Conservation (phyloP, 2,113 vertebrate genomes). For the Malaclemys terrapin region DNA sequence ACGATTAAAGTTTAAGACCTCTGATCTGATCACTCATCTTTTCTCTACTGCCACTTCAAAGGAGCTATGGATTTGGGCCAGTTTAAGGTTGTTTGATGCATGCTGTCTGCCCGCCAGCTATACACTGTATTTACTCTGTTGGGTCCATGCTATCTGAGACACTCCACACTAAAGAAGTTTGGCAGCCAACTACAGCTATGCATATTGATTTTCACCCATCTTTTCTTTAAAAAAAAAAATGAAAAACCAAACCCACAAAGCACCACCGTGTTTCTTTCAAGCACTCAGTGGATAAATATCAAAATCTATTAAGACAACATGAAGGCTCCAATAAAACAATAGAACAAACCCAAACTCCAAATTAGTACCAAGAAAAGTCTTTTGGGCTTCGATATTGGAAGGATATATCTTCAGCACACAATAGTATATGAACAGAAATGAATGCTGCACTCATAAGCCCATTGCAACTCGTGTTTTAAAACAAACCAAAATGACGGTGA, state of each 20-base stretch:
- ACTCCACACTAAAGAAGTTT: constrained; percentile 7
- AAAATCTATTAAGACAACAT: background rate
- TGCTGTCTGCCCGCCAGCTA: constrained; percentile 79
- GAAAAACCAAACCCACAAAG: background rate
- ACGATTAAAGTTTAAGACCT: constrained; percentile 72
- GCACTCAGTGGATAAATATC: constrained; percentile 18
- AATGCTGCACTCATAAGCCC: background rate
- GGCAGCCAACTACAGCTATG: constrained; percentile 52
- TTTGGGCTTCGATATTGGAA: background rate
- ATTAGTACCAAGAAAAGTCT: background rate
- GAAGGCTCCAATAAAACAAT: background rate
- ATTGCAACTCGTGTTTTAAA: background rate
- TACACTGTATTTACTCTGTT: constrained; percentile 69
- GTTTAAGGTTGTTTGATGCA: constrained; percentile 74
- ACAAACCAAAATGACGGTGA: background rate
- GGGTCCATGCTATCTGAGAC: constrained; percentile 63
- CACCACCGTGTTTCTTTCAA: background rate
- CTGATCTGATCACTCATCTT: constrained; percentile 77
- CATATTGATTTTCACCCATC: constrained; percentile 7
- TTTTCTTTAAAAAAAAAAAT: background rate
- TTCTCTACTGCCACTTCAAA: constrained; percentile 67
- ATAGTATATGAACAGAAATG: background rate
- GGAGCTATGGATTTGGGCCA: constrained; percentile 66
- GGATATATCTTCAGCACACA: background rate
- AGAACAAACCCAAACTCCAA: background rate